Percentiles rank a stretch among this genome's conserved stretches.
These are phyloP conservation scores for Pectinophora gossypiella DNA, from an alignment of 1,140 invertebrate species.

Conservation along the genomic window DNA sequence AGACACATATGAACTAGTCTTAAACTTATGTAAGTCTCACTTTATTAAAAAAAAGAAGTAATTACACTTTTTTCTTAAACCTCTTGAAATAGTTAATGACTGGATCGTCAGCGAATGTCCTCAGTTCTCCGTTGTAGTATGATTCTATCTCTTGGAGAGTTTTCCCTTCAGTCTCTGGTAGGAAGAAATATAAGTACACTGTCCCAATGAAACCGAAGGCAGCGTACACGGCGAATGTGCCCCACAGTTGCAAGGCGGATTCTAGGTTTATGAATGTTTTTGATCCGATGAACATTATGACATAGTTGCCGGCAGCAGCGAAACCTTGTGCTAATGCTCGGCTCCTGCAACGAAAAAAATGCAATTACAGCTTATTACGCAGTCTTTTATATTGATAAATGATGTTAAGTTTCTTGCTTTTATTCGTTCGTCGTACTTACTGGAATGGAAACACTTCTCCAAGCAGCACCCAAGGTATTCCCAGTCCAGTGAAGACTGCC, in stretches of 20 bases:
- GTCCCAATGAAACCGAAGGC: constrained; percentile 76
- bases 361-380: too few species aligned
- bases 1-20: neutral
- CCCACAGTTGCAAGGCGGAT: constrained; percentile 68
- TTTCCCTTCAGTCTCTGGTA: constrained; percentile 90
- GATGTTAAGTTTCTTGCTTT: too few species aligned
- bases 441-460: constrained; percentile 64
- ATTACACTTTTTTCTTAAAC: constrained; percentile 19
- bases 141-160: constrained; percentile 84
- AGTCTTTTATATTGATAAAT: too few species aligned
- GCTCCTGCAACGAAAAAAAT: constrained; percentile 52
- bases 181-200: constrained; percentile 77
- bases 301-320: constrained; percentile 76
- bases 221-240: constrained; percentile 79
- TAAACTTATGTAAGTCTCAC: neutral
- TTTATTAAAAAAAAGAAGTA: neutral
- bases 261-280: constrained; percentile 78
- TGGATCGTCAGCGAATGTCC: constrained; percentile 60
- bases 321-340: constrained; percentile 77
- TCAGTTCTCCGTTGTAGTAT: constrained; percentile 72
- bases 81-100: constrained; percentile 49
- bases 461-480: constrained; percentile 56
- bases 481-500: constrained; percentile 42
- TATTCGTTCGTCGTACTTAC: too few species aligned
- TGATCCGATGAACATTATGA: constrained; percentile 78